Base-by-base conservation (phyloP, 2,888 invertebrate genomes). In the Acanthosepion esculentum region DNA sequence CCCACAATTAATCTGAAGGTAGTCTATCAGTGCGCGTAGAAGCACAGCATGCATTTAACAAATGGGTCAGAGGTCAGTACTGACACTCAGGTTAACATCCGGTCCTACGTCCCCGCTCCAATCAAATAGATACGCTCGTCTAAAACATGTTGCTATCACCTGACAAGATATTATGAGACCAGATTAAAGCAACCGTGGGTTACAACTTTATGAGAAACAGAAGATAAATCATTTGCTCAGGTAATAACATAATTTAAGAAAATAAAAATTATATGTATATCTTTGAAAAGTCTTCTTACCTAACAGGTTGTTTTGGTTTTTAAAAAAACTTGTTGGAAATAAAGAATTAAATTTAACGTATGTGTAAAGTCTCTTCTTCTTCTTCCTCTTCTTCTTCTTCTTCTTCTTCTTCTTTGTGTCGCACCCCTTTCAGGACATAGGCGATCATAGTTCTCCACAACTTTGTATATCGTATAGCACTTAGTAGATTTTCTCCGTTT, bases 61-160 rank as follows among this genome's bases (percentile, higher is more conserved):
- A 78, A 33, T n/a, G 12, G 78, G 78, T 78, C 78, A n/a, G 78
- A 33, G 78, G 78, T 78, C 78, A 78, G 15, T 15, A n/a, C 78
- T 78, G 78, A 78, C 78, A 78, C 78, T 78, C 78, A 33, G 78
- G n/a, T 33, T 78, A 78, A 78, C 78, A 78, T 78, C 78, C 78
- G 78, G 78, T 78, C 78, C n/a, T 12, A n/a, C 12, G 78, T 33
- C 33, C 78, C n/a, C 18, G n/a, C 15, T 78, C 78, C 78, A 78
- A 78, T 78, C 78, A 78, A 78, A n/a, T 78, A 78, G 78, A 33
- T 78, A n/a, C 78, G 78, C n/a, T n/a, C n/a, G 15, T 59, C 59
- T 59, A 23, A 6, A 59, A 59, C 59, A 59, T 59, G 59, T 78
- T 78, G 78, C 78, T 78, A 78, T 78, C 78, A 78, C 78, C 78